Percentiles rank a stretch among this genome's conserved stretches.
phyloP scores from a whole-genome alignment of 1,140 invertebrate species.

The Nylanderia fulva region DNA sequence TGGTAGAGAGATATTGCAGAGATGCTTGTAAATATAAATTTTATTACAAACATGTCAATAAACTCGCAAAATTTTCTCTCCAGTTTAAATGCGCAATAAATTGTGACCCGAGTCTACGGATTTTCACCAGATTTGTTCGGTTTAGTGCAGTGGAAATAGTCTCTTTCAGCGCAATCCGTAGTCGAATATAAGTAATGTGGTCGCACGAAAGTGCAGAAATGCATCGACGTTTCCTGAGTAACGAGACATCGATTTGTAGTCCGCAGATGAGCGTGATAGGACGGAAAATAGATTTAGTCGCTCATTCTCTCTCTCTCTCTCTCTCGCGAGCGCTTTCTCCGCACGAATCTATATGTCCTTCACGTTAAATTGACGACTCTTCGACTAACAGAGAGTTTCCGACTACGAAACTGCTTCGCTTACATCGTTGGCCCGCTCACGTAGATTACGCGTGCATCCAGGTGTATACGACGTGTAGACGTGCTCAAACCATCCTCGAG shows the following conservation, averaged over 20 bases:
- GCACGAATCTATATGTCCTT: background rate
- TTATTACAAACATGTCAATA: background rate
- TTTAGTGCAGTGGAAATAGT: slow-evolving; percentile 10
- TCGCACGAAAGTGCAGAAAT: slow-evolving; percentile 20
- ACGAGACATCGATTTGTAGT: slow-evolving; percentile 36
- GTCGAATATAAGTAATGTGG: slow-evolving; percentile 13
- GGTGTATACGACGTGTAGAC: slow-evolving; percentile 26
- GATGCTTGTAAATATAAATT: slow-evolving; percentile 33
- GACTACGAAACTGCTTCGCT: background rate
- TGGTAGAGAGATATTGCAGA: background rate
- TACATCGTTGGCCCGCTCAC: background rate
- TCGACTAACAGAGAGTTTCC: slow-evolving; percentile 16
- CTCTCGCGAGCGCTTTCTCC: background rate
- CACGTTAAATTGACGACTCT: slow-evolving; percentile 29
- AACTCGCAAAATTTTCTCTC: slow-evolving; percentile 3
- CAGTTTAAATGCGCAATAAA: background rate
- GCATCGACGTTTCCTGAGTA: slow-evolving; percentile 27
- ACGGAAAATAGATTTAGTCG: slow-evolving; percentile 44
- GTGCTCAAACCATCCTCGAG: slow-evolving; percentile 14
- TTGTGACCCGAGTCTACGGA: background rate
- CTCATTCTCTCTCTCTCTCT: no score
- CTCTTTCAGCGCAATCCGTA: background rate
- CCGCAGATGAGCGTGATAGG: slow-evolving; percentile 6
- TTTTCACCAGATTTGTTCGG: slow-evolving; percentile 18
- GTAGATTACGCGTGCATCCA: slow-evolving; percentile 47